phyloP scores from a whole-genome alignment of 2,888 invertebrate species.

The Andrena haemorrhoa region DNA sequence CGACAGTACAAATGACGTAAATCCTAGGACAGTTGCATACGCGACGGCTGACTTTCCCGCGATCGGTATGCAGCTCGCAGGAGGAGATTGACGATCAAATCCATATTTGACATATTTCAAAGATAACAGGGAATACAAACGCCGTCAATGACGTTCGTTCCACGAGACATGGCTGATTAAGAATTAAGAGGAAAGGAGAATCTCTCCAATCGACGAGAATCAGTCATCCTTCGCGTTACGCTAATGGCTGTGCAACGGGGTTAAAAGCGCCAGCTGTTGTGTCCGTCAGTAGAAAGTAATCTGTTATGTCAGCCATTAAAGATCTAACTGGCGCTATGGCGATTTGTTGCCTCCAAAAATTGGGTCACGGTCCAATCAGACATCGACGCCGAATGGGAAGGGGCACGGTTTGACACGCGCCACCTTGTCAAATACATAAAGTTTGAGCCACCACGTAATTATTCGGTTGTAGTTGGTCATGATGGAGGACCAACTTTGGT shows the following conservation, averaged over 20 bases:
- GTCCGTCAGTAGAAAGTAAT: conserved; percentile 31
- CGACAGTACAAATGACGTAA: too few relatives aligned
- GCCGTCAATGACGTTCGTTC: not conserved
- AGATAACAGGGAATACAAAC: not conserved
- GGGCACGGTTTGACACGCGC: conserved; percentile 13
- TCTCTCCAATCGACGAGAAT: not conserved
- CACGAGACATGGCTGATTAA: not conserved
- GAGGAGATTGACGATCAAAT: not conserved
- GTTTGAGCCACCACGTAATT: too few relatives aligned
- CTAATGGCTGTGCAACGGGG: not conserved
- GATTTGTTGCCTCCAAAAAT: conserved; percentile 47
- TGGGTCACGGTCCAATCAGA: conserved; percentile 51
- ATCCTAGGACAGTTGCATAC: too few relatives aligned
- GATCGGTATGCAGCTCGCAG: not conserved
- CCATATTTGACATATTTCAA: not conserved
- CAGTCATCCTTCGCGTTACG: not conserved
- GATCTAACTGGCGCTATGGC: conserved; percentile 34
- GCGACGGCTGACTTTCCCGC: not conserved
- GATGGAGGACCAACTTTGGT: not conserved
- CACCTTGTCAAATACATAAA: conserved; percentile 20
- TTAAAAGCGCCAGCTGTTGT: not conserved
- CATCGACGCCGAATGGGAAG: conserved; percentile 1
- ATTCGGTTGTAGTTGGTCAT: not conserved
- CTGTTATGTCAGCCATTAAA: conserved; percentile 34
- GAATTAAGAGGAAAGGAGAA: not conserved